Evolutionary conservation across 2,113 vertebrate genomes (phyloP), one percentile per base, ranked within the genome.

Genomic region (Xyliphius kryptos): DNA sequence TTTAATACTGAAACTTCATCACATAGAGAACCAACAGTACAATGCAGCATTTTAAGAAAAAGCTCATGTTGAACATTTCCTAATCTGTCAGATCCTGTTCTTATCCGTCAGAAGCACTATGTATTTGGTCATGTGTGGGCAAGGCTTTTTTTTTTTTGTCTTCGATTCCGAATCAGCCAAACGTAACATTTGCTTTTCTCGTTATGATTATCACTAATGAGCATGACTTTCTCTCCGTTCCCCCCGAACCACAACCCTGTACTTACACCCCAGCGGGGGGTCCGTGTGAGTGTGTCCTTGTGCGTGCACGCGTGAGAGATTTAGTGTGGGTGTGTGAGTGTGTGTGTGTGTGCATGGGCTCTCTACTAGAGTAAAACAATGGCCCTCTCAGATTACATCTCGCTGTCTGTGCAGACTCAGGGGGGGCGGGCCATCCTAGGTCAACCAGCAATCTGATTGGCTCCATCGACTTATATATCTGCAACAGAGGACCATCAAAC

Each of bases 381-480:
- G 80, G 69, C 55, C 63, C 69, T 68, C 74, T 68, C 62, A 58
- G 74, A 74, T 76, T 78, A 73, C 76, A 74, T 72, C 70, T 73
- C 67, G 67, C 65, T 70, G 72, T 70, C 61, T 70, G 46, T 68
- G 56, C 36, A 69, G 63, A 14, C 48, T 62, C 32, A 51, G 51
- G 61, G 59, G 50, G 57, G 51, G 56, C 55, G 57, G 54, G 56
- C 71, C 44, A 41, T 66, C 52, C 57, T 56, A 66, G 69, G 26
- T 32, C 8, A 61, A 22, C 49, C 53, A 46, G 19, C 17, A 13
- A 56, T 66, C 69, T 79, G 84, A 87, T 88, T 86, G 86, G 86
- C 80, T 76, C 68, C 71, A 67, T 67, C 53, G 74, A 77, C 56
- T 72, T 85, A 86, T 85, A 86, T 85, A 85, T 82, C 81, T 75